Percentiles rank a stretch among this genome's conserved stretches.
Evolutionary conservation across 2,888 invertebrate species (phyloP).

Genomic region (Andrena marginata): DNA sequence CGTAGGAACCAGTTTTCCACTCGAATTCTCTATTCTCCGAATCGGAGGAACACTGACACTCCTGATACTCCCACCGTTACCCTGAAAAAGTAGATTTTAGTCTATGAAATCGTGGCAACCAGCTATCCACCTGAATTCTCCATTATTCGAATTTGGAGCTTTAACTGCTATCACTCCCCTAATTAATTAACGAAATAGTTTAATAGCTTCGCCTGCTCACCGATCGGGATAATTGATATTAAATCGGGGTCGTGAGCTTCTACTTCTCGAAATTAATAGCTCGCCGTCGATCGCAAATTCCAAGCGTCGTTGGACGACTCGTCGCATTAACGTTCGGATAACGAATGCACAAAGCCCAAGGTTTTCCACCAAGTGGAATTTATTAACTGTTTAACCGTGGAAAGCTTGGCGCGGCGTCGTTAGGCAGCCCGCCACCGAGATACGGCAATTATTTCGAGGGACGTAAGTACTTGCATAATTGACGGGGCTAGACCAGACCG

Average conservation of each 20-base stretch:
- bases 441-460: conserved; percentile 29
- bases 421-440: conserved; percentile 17
- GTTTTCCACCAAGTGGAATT: background rate
- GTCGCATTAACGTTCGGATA: background rate
- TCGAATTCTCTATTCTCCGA: background rate
- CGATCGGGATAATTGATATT: too few relatives aligned
- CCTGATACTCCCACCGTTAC: too few relatives aligned
- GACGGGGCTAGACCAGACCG: conserved; percentile 44
- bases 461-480: conserved; percentile 42
- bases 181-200: too few relatives aligned
- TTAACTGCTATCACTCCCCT: too few relatives aligned
- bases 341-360: conserved; percentile 11
- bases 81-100: too few relatives aligned
- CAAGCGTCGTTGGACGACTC: background rate
- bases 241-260: too few relatives aligned
- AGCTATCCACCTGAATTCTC: too few relatives aligned
- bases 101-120: too few relatives aligned
- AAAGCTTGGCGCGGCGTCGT: conserved; percentile 10
- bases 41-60: too few relatives aligned
- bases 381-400: conserved; percentile 9
- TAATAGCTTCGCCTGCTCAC: too few relatives aligned
- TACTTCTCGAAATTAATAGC: too few relatives aligned
- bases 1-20: background rate
- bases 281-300: background rate
- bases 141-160: too few relatives aligned